A percentile compares a stretch with the other conserved stretches of the same genome.
Conservation (phyloP, 2,888 invertebrate genomes). For the Scrobipalpa costella region DNA sequence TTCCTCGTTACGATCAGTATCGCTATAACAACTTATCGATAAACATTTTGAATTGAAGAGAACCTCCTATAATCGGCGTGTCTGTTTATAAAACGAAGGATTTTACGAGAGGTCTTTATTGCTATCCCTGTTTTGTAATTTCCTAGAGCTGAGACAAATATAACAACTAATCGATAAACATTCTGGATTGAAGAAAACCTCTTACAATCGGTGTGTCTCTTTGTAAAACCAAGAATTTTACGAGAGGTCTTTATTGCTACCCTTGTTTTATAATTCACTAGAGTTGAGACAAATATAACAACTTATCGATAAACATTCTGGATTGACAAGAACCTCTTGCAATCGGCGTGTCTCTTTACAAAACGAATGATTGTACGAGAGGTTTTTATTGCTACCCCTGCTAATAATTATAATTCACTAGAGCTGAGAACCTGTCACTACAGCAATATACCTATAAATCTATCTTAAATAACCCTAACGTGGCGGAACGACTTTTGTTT, state of each 20-base stretch:
- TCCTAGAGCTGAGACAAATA: neutral
- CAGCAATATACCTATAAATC: no score
- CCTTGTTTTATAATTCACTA: conserved; percentile 32
- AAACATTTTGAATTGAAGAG: conserved; percentile 8
- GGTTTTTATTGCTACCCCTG: no score
- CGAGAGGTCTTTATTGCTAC: conserved; percentile 21
- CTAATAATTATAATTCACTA: no score
- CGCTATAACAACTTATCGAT: neutral
- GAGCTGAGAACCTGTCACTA: no score
- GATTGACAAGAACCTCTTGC: no score
- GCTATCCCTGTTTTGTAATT: conserved; percentile 32
- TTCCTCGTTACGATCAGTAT: neutral
- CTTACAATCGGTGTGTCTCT: conserved; percentile 24
- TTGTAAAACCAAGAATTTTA: conserved; percentile 29
- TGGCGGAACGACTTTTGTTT: no score
- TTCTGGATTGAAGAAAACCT: conserved; percentile 16
- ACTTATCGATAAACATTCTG: no score
- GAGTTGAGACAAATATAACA: neutral
- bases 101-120: conserved; percentile 26
- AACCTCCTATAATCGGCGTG: conserved; percentile 18
- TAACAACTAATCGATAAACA: neutral
- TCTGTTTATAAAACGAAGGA: conserved; percentile 30
- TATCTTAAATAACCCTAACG: no score
- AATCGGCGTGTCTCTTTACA: neutral
- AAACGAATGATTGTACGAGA: neutral